Base-by-base conservation (phyloP, 2,888 invertebrate species). In the Ectropis crepuscularia region DNA sequence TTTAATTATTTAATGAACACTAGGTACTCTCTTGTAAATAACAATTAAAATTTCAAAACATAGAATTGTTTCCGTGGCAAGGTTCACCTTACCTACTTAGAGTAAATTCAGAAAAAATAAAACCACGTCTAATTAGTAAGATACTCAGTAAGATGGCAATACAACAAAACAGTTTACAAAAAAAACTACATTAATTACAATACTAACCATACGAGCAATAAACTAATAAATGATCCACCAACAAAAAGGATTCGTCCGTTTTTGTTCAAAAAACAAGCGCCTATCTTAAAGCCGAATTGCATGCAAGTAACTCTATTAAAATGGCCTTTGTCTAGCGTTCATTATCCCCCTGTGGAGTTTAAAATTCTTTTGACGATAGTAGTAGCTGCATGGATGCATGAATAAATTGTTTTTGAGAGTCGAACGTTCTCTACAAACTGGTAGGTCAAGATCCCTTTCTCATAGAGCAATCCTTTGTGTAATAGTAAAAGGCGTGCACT, bases 371-470 rank as follows among this genome's bases (percentile, higher is more conserved):
- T 92, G 92, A 91, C 81, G 75, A 80, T 81, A 73, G 79, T 77
- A 84, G 84, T 88, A 84, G 88, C 80, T 88, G 88, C 87, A 88
- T 87, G 87, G 86, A 88, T 90, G 90, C 89, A 91, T 90, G 91
- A 90, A 92, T 91, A 90, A 90, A 91, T 91, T 90, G 88, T 89
- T 90, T 88, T 89, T 87, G 82, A 86, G 85, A 89, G 82, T 85
- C 77, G 86, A 86, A 86, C 82, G 80, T 84, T 87, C 85, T 79
- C 84, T 85, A 86, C 81, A 87, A 92, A 92, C 92, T 92, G 92
- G 92, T 92, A 92, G 90, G 89, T 92, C 92, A 90, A 90, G 92
- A 90, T 90, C 87, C 90, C 86, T 90, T 92, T 92, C 92, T 92
- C 91, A 92, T 92, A 92, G 91, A 92, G 83, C 80, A 87, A 71